These are phyloP conservation scores for Lepidiolamprologus cunningtoni DNA, from an alignment of 2,113 vertebrate species.

Conservation along the genomic window DNA sequence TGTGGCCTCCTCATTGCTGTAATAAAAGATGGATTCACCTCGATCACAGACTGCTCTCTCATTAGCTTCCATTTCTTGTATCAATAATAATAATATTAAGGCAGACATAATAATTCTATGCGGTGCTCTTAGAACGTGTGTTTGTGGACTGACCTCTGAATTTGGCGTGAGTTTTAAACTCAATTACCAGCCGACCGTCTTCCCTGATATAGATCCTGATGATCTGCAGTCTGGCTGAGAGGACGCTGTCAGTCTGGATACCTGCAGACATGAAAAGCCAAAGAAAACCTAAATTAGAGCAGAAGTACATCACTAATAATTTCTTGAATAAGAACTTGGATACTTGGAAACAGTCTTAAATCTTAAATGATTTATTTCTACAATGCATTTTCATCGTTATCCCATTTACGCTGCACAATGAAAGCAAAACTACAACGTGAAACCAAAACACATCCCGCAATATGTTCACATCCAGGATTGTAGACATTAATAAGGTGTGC, in stretches of 20 bases:
- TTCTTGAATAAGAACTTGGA: fast-evolving
- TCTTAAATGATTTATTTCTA: not conserved
- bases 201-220: slow-evolving; percentile 96
- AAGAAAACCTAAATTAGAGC: not conserved
- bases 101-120: not conserved
- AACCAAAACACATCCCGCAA: fast-evolving
- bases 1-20: not conserved
- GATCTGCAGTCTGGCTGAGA: slow-evolving; percentile 92
- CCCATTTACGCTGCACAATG: fast-evolving
- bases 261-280: slow-evolving; percentile 60
- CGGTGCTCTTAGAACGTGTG: fast-evolving
- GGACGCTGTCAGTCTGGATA: slow-evolving; percentile 96
- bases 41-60: not conserved
- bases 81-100: not conserved
- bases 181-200: slow-evolving; percentile 91
- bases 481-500: fast-evolving
- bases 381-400: not conserved
- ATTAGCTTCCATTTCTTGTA: not conserved
- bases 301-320: not conserved
- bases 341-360: not conserved
- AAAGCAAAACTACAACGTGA: not conserved
- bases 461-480: not conserved
- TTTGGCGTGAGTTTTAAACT: slow-evolving; percentile 97
- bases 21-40: not conserved
- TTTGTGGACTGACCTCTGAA: slow-evolving; percentile 80